These are phyloP conservation scores for Atta texana DNA, from an alignment of 1,140 invertebrate genomes.

Conservation along the genomic window DNA sequence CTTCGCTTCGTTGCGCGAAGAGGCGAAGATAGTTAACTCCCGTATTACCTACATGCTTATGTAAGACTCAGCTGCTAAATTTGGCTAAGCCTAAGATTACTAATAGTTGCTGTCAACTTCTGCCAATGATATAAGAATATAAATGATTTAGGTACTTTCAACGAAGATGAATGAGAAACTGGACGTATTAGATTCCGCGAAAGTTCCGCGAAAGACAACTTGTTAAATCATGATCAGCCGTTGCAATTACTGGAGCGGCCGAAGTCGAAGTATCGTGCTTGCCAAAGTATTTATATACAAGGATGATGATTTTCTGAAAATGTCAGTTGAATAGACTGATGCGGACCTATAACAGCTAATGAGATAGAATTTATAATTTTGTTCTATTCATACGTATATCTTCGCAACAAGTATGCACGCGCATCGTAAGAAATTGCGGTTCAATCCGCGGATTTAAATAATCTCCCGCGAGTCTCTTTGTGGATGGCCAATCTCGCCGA, in stretches of 20 bases:
- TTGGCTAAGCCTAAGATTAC: constrained; percentile 58
- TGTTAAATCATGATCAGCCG: constrained; percentile 49
- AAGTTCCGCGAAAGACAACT: constrained; percentile 46
- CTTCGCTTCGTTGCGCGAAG: background rate
- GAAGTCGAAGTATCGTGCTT: background rate
- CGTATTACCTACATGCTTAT: constrained; percentile 33
- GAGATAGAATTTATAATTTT: constrained; percentile 45
- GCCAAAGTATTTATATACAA: constrained; percentile 21
- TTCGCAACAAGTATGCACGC: background rate
- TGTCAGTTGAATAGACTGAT: constrained; percentile 34
- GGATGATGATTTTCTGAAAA: constrained; percentile 42
- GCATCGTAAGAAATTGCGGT: constrained; percentile 33
- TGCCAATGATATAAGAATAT: constrained; percentile 60
- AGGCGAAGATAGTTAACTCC: background rate
- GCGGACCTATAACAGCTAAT: constrained; percentile 32
- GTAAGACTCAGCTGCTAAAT: constrained; percentile 55
- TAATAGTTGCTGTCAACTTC: constrained; percentile 57
- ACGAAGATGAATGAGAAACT: constrained; percentile 58
- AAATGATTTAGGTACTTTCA: constrained; percentile 53
- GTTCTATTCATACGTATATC: constrained; percentile 18
- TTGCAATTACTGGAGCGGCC: constrained; percentile 41
- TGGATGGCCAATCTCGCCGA: constrained; percentile 71
- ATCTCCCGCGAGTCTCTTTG: constrained; percentile 60
- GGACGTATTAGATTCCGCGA: constrained; percentile 52
- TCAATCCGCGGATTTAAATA: constrained; percentile 68